Evolutionary conservation across 1,140 invertebrate genomes (phyloP), one percentile per base, ranked within the genome.

Genomic region (Cephus cinctus): DNA sequence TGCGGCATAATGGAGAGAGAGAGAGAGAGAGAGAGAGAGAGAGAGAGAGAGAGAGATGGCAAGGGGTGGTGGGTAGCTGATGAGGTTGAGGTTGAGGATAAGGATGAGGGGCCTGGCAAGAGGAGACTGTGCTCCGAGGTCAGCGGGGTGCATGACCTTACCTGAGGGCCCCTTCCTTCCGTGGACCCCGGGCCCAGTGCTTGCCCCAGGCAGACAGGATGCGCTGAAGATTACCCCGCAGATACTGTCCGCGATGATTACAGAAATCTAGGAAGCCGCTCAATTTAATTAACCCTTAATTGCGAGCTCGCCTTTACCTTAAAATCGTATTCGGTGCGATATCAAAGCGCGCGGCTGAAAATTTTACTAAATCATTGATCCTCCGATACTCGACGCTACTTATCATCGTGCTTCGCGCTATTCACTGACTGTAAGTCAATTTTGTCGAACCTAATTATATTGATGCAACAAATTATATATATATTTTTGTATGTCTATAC

Each of bases 101-200:
- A n/a, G n/a, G n/a, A n/a, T n/a, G n/a, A n/a, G 35, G 39, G 31
- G 22, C 16, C 43, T 48, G 25, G 50, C 22, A 35, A 38, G 43
- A 54, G 60, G 59, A 64, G 65, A 69, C 65, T 67, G 68, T 72
- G 70, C 67, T 72, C 70, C 72, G 72, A 75, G 72, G 72, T 75
- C 72, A 75, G 69, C 67, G 70, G 65, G 72, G 71, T 75, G 67
- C 65, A 75, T 75, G 71, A 75, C 70, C 72, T 75, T 75, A 73
- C 66, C 72, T 69, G 64, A 65, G 61, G 71, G 70, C 70, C 71
- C 69, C 71, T 73, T 74, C 69, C 71, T 73, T 73, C 71, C 70
- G 70, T 73, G 63, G 67, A 67, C 70, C 69, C 67, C 56, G 57
- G 57, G 60, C 58, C 60, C 11, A 18, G 19, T 8, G 34, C 34